Evolutionary conservation across 2,888 invertebrate species (phyloP).

Genomic region (Pollenia angustigena): DNA sequence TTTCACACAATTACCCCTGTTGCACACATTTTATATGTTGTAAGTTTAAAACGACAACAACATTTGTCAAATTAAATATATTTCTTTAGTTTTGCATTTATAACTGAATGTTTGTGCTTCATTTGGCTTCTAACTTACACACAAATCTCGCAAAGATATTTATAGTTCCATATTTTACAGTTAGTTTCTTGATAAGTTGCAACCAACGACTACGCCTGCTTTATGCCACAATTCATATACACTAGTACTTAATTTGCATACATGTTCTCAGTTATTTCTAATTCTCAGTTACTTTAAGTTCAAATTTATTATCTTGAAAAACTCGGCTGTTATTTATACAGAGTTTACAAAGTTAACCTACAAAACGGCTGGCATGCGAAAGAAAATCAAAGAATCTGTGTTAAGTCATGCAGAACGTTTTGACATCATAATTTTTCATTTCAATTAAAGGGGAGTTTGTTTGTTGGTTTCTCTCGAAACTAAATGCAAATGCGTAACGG

Average conservation of each 20-base stretch:
- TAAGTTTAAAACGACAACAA: constrained; percentile 17
- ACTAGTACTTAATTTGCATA: constrained; percentile 50
- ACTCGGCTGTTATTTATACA: not conserved
- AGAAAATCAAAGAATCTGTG: not conserved
- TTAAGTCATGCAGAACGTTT: constrained; percentile 39
- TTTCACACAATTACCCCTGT: constrained; percentile 65
- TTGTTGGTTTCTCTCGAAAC: not conserved
- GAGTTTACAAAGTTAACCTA: constrained; percentile 6
- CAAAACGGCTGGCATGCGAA: not conserved
- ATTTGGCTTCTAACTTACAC: constrained; percentile 17
- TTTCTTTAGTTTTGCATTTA: not conserved
- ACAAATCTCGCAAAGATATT: not conserved
- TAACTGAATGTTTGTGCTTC: constrained; percentile 25
- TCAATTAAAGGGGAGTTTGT: constrained; percentile 49
- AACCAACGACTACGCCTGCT: constrained; percentile 36
- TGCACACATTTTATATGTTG: not conserved
- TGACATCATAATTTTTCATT: constrained; percentile 58
- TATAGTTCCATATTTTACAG: constrained; percentile 59
- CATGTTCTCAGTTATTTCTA: not conserved
- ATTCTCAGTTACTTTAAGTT: not conserved
- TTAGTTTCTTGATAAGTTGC: constrained; percentile 67
- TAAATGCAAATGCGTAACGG: constrained; percentile 43
- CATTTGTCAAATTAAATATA: constrained; percentile 47
- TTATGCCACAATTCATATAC: constrained; percentile 5
- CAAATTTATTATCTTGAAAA: not conserved